Conservation (phyloP, 2,113 vertebrate genomes). For the Hiodon tergisus region DNA sequence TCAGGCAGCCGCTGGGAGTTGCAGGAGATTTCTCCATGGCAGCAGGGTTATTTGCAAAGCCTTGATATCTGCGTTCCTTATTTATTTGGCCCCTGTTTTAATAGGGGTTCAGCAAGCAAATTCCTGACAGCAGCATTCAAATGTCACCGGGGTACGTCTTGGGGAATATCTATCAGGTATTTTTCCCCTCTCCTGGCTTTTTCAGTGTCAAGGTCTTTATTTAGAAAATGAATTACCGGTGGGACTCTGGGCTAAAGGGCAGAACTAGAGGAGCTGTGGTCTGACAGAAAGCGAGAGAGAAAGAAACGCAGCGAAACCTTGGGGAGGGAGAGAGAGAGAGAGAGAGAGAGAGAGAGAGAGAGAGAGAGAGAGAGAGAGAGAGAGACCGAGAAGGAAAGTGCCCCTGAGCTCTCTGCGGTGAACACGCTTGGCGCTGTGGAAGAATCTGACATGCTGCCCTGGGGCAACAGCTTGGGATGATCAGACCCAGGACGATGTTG, state of each 20-base stretch:
- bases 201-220: constrained; percentile 30
- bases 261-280: background rate
- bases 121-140: constrained; percentile 20
- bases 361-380: no score
- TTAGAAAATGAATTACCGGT: constrained; percentile 29
- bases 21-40: constrained; percentile 5
- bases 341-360: no score
- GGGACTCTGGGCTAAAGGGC: constrained; percentile 24
- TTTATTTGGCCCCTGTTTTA: constrained; percentile 33
- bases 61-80: constrained; percentile 16
- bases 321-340: no score
- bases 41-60: constrained; percentile 14
- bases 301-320: no score
- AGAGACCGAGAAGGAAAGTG: no score
- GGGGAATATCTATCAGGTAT: constrained; percentile 26
- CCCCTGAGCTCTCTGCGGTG: no score
- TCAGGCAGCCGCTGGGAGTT: background rate
- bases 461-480: no score
- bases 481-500: no score
- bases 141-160: constrained; percentile 14
- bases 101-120: constrained; percentile 8
- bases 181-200: background rate
- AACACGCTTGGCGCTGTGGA: no score
- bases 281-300: no score
- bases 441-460: no score